phyloP scores from a whole-genome alignment of 2,797 vertebrate species.

The Etheostoma perlongum region DNA sequence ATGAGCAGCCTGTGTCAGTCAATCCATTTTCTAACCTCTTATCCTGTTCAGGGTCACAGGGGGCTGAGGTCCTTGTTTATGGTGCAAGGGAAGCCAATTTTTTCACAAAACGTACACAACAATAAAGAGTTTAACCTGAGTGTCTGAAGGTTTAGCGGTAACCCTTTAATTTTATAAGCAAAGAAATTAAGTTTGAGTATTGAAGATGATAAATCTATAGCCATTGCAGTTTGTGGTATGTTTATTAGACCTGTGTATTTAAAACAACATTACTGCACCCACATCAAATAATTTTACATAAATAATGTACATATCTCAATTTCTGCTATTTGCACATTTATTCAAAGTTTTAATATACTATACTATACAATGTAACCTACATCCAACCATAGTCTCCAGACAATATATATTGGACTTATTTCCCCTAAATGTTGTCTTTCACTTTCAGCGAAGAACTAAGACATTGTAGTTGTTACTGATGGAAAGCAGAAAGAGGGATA shows the following conservation, averaged over 20 bases:
- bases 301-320: not conserved
- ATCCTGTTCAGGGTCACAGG: slow-evolving; percentile 33
- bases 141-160: not conserved
- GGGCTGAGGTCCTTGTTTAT: not conserved
- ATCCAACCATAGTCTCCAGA: not conserved
- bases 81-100: not conserved
- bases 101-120: slow-evolving; percentile 10
- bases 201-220: not conserved
- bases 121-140: slow-evolving; percentile 17
- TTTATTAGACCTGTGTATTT: not conserved
- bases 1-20: slow-evolving; percentile 27
- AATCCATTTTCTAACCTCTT: slow-evolving; percentile 23
- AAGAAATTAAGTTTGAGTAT: too few species aligned
- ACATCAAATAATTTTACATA: not conserved
- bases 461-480: slow-evolving; percentile 30
- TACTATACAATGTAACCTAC: not conserved
- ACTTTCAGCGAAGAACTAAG: slow-evolving; percentile 12
- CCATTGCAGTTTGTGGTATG: not conserved
- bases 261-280: not conserved
- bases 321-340: not conserved
- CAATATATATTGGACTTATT: not conserved
- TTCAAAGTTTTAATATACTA: not conserved
- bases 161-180: too few species aligned
- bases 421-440: slow-evolving; percentile 1
- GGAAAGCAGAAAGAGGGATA: slow-evolving; percentile 33